Base-by-base conservation (phyloP, 2,797 vertebrate species). In the Macroramphosus scolopax region DNA sequence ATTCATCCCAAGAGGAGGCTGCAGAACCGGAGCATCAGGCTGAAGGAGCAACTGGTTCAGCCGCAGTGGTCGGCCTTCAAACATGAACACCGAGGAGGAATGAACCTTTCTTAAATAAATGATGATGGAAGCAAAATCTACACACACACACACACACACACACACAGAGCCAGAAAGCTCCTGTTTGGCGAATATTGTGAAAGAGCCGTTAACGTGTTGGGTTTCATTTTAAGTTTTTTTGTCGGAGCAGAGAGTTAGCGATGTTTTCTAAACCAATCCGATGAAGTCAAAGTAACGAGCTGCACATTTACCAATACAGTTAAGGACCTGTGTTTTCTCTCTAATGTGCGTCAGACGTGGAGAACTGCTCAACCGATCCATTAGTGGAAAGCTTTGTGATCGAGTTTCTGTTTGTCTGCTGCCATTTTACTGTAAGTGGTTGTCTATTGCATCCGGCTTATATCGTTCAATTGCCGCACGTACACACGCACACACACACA, bases 41-140 rank as follows among this genome's bases (percentile, higher is more conserved):
- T 56, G 54, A 26, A 50, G 60, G 56, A 34, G 28, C 45, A 37
- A 63, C 53, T 56, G 37, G 54, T 44, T 41, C 48, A 51, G 20
- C 6, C 3, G 20, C 6, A 22, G 20, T 22, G 3, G 20, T 22
- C 20, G 6, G 20, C 6, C 6, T 3, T 3, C 20, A 22, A 6
- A 3, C 3, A 36, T 32, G 38, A 33, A 47, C 38, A 65, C 35
- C 33, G 16, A n/a, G 15, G 16, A 32, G 26, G 28, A 51, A 32
- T 48, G 36, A 0, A 16, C 4, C n/a, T 30, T 26, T 17, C 3
- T 10, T n/a, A 1, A 17, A 32, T 36, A 18, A 36, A 17, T 17
- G 17, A 34, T 22, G 6, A 30, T 2, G 7, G 34, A 5, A 14
- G 17, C 1, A 25, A 17, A 39, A 22, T 7, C 2, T 7, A 31